These are phyloP conservation scores for Pantala flavescens DNA, from an alignment of 1,140 invertebrate species.

Conservation along the genomic window DNA sequence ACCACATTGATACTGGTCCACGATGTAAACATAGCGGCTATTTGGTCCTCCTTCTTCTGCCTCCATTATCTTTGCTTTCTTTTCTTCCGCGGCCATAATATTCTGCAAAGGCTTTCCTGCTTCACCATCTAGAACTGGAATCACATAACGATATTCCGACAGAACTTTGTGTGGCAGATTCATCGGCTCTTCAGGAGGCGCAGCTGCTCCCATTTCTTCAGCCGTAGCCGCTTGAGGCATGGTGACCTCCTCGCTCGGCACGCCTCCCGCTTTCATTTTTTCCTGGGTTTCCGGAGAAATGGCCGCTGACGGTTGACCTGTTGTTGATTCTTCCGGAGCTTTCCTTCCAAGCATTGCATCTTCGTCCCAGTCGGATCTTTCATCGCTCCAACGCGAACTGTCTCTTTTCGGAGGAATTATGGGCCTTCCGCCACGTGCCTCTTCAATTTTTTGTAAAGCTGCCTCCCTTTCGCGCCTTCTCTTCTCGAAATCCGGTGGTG, in stretches of 20 bases:
- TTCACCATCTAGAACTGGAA: constrained; percentile 56
- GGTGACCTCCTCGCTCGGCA: neutral
- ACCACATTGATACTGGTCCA: constrained; percentile 58
- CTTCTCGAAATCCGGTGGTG: neutral
- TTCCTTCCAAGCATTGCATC: neutral
- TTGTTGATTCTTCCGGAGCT: neutral
- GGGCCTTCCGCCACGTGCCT: neutral
- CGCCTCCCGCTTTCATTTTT: neutral
- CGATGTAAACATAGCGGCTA: constrained; percentile 59
- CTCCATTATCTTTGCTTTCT: constrained; percentile 23
- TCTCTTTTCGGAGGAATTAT: neutral
- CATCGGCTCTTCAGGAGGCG: constrained; percentile 25
- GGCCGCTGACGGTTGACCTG: neutral
- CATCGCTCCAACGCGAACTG: neutral
- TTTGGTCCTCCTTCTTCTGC: constrained; percentile 31
- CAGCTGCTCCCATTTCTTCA: neutral
- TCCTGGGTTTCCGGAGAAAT: neutral
- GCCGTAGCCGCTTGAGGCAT: neutral
- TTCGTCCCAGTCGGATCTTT: neutral
- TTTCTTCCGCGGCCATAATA: constrained; percentile 48
- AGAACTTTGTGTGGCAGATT: constrained; percentile 35
- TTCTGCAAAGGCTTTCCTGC: constrained; percentile 48
- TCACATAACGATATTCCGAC: constrained; percentile 61
- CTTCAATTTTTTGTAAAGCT: neutral
- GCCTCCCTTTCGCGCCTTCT: neutral